Percentiles rank a stretch among this genome's conserved stretches.
Evolutionary conservation across 2,113 vertebrate species (phyloP).

Genomic region (Ursus arctos): DNA sequence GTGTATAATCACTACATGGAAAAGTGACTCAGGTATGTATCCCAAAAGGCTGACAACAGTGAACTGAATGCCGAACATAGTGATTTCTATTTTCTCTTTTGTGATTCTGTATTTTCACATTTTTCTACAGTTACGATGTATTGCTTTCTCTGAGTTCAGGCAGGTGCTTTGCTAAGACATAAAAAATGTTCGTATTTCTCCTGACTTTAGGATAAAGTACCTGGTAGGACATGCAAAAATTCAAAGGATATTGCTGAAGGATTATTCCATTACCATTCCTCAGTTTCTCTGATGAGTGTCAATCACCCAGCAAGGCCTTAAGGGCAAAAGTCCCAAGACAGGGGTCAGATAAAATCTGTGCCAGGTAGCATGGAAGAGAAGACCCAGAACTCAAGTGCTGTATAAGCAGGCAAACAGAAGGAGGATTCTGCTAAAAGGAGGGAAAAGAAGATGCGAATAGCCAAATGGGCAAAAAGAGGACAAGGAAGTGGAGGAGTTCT

Average conservation of each 20-base stretch:
- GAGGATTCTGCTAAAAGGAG: background rate
- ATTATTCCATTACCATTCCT: background rate
- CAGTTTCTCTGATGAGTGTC: background rate
- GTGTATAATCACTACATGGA: background rate
- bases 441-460: background rate
- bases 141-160: background rate
- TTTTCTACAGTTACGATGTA: slow-evolving; percentile 29
- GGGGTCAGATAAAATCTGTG: background rate
- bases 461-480: background rate
- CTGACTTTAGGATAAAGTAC: background rate
- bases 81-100: background rate
- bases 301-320: background rate
- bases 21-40: background rate
- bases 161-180: background rate
- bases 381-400: background rate
- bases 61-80: background rate
- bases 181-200: background rate
- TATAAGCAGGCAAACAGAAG: background rate
- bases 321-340: background rate
- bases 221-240: background rate
- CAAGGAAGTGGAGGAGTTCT: background rate
- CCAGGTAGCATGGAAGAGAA: background rate
- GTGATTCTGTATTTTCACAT: background rate
- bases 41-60: background rate
- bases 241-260: background rate